phyloP scores from a whole-genome alignment of 2,797 vertebrate species.

The Schizopygopsis malacanthus region DNA sequence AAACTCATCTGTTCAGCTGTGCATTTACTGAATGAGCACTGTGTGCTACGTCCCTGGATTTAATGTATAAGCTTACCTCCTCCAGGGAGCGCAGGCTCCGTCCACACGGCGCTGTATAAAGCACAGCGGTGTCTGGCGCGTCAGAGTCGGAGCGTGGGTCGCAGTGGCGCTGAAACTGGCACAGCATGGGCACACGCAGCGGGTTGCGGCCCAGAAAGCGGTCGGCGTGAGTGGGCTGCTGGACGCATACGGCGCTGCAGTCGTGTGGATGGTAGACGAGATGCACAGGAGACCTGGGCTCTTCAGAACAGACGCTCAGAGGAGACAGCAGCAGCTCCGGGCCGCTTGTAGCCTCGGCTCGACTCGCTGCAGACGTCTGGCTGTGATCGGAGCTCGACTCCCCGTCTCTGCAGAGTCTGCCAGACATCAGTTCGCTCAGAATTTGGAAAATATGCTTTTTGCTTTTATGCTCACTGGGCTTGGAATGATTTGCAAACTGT shows the following conservation, averaged over 20 bases:
- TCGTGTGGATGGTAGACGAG: constrained; percentile 66
- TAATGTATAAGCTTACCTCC: constrained; percentile 63
- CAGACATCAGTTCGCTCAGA: not conserved
- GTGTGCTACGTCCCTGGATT: too few species aligned
- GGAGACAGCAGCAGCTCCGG: constrained; percentile 45
- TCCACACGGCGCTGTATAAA: constrained; percentile 90
- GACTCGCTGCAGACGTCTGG: constrained; percentile 26
- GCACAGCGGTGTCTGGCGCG: constrained; percentile 66
- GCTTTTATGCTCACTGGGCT: too few species aligned
- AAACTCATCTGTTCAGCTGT: too few species aligned
- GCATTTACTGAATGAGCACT: too few species aligned
- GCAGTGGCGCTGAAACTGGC: constrained; percentile 84
- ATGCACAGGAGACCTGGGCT: constrained; percentile 56
- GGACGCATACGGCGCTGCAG: constrained; percentile 78
- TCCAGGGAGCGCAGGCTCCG: constrained; percentile 79
- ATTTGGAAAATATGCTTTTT: too few species aligned
- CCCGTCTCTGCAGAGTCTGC: constrained; percentile 16
- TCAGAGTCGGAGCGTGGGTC: constrained; percentile 47
- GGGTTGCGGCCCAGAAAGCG: constrained; percentile 84
- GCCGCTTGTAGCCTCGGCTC: not conserved
- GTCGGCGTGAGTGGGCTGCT: constrained; percentile 60
- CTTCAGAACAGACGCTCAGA: constrained; percentile 53
- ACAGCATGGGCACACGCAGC: constrained; percentile 84
- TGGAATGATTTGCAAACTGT: too few species aligned
- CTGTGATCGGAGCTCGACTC: constrained; percentile 49